Base-by-base conservation (phyloP, 2,797 vertebrate genomes). In the Holocentrus rufus region DNA sequence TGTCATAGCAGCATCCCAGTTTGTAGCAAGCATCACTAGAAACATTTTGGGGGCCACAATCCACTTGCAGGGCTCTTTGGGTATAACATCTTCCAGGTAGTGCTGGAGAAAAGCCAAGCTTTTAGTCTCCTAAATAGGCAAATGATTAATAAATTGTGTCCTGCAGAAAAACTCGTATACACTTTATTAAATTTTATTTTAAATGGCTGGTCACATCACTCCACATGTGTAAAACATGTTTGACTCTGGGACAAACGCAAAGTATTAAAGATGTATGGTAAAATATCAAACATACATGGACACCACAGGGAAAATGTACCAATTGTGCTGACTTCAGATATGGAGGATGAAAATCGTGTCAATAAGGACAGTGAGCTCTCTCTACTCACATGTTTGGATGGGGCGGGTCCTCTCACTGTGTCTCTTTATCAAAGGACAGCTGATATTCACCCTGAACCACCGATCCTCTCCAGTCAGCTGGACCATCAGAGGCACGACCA, bases 371-470 rank as follows among this genome's bases (percentile, higher is more conserved):
- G 3, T 52, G 17, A 2, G 39, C 3, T n/a, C 22, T 47, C 25
- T 73, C 22, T 42, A 87, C 91, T 89, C 68, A 93, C 91, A 0
- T 60, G 58, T 74, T 3, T 81, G 74, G 11, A 6, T 9, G 1
- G 14, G 50, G 2, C 0, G 36, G 3, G 58, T 75, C 67, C 20
- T 72, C 65, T 67, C 5, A 0, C 18, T 57, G 46, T 17, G 4
- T 61, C 79, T 86, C 69, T 79, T 86, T 36, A 77, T 86, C 44
- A 91, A 79, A 59, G 91, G 90, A 57, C 93, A 94, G 83, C 86
- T 92, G 87, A 94, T 80, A 5, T 91, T 92, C 0, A 93, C 90
- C 39, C 56, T 62, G 84, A 90, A 85, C 91, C 90, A 90, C 14
- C 22, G 65, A 36, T 79, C 71, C 7, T 81, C 81, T 74, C 82